A percentile compares a stretch with the other conserved stretches of the same genome.
phyloP scores from a whole-genome alignment of 2,888 invertebrate genomes.

The Dynastes grantii region DNA sequence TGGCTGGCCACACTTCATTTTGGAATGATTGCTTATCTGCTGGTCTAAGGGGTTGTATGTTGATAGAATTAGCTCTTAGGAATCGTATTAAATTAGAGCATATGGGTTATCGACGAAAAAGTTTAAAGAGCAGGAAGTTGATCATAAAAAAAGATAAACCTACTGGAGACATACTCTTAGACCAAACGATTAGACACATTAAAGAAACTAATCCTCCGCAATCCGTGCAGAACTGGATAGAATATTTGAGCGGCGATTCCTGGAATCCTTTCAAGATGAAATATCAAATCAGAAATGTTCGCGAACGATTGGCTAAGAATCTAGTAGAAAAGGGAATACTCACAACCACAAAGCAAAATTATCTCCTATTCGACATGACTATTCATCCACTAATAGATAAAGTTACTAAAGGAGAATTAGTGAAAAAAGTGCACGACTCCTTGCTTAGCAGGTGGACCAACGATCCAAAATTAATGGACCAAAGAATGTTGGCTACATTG shows the following conservation, averaged over 20 bases:
- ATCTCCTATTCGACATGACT: constrained; percentile 97
- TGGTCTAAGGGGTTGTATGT: constrained; percentile 94
- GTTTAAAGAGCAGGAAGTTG: constrained; percentile 85
- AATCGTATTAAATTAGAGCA: constrained; percentile 94
- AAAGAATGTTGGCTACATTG: constrained; percentile 88
- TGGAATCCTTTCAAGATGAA: constrained; percentile 98
- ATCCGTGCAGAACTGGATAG: constrained; percentile 96
- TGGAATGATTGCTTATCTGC: constrained; percentile 99
- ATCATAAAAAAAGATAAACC: constrained; percentile 86
- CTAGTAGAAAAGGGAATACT: constrained; percentile 97
- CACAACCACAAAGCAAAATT: constrained; percentile 97
- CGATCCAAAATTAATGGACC: constrained; percentile 94
- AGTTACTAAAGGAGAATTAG: constrained; percentile 90
- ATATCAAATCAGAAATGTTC: constrained; percentile 96
- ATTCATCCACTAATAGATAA: constrained; percentile 96
- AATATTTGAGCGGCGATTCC: constrained; percentile 96
- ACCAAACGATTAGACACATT: constrained; percentile 93
- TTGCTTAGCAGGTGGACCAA: constrained; percentile 94
- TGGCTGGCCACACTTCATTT: constrained; percentile 98
- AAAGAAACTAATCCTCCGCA: constrained; percentile 96
- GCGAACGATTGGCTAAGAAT: constrained; percentile 96
- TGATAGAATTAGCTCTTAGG: constrained; percentile 92
- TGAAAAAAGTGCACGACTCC: constrained; percentile 96
- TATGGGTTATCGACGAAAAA: constrained; percentile 92
- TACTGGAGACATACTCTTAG: constrained; percentile 93